A percentile compares a stretch with the other conserved stretches of the same genome.
Conservation (phyloP, 2,113 vertebrate genomes). For the Macaca nemestrina region DNA sequence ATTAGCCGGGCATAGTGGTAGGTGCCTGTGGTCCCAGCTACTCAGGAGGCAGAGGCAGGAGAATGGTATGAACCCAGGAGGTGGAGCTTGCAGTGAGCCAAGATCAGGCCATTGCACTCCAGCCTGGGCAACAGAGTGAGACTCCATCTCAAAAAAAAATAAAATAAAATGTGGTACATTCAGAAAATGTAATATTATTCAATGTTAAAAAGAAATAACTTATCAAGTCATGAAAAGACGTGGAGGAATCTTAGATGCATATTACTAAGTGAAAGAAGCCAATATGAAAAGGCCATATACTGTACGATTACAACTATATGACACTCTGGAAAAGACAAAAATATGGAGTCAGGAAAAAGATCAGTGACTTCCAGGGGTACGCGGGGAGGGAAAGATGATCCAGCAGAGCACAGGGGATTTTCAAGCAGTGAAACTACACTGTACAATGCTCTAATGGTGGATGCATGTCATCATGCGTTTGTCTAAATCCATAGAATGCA, state of each 20-base stretch:
- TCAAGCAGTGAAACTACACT: background rate
- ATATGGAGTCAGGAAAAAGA: background rate
- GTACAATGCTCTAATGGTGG: background rate
- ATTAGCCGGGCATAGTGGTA: fast-evolving
- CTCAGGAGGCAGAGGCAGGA: too few species aligned
- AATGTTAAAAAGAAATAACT: background rate
- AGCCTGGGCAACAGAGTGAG: too few species aligned
- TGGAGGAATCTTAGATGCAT: background rate
- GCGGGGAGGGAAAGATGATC: background rate
- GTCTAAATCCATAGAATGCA: background rate
- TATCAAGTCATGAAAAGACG: background rate
- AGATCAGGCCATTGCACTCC: too few species aligned
- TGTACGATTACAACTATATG: background rate
- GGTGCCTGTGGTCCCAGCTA: too few species aligned
- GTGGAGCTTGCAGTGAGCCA: too few species aligned
- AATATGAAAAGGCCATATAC: background rate
- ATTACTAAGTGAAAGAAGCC: background rate
- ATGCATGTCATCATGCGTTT: background rate
- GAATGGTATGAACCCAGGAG: too few species aligned
- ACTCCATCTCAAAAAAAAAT: too few species aligned
- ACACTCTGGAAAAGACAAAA: background rate
- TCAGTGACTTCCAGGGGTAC: background rate
- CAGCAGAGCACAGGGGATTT: background rate
- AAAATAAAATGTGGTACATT: background rate
- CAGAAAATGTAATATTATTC: background rate